Conservation (phyloP, 1,140 invertebrate species). For the Macrotrachela quadricornifera region DNA sequence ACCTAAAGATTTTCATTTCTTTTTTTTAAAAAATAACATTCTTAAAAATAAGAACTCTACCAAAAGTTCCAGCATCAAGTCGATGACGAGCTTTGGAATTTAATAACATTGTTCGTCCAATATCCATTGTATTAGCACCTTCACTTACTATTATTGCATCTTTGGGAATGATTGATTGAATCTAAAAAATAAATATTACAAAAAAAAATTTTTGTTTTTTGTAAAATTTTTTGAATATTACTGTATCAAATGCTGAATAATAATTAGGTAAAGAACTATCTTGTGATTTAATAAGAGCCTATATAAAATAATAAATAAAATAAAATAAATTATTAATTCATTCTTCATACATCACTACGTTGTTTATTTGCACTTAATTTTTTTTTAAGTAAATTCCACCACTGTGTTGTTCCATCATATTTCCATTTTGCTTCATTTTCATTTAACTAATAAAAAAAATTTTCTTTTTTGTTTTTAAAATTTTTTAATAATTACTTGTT, state of each 20-base stretch:
- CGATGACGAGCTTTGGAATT: conserved; percentile 1
- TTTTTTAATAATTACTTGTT: conserved; percentile 31
- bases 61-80: background rate
- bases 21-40: conserved; percentile 12
- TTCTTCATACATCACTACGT: too few relatives aligned
- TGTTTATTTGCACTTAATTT: too few relatives aligned
- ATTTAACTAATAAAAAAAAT: too few relatives aligned
- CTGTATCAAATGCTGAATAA: conserved; percentile 63
- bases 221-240: conserved; percentile 11
- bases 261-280: conserved; percentile 63
- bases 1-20: conserved; percentile 55
- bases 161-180: conserved; percentile 20
- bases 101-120: conserved; percentile 1
- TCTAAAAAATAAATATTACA: background rate
- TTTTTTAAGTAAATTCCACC: too few relatives aligned
- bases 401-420: too few relatives aligned
- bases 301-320: too few relatives aligned
- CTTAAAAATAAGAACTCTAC: background rate
- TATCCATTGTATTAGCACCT: conserved; percentile 78
- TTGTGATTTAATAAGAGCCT: conserved; percentile 13
- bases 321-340: too few relatives aligned
- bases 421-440: too few relatives aligned
- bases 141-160: conserved; percentile 84
- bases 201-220: conserved; percentile 34
- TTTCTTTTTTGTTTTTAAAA: too few relatives aligned